These are phyloP conservation scores for Dipodomys ordii DNA, from an alignment of 2,113 vertebrate genomes.

Conservation along the genomic window DNA sequence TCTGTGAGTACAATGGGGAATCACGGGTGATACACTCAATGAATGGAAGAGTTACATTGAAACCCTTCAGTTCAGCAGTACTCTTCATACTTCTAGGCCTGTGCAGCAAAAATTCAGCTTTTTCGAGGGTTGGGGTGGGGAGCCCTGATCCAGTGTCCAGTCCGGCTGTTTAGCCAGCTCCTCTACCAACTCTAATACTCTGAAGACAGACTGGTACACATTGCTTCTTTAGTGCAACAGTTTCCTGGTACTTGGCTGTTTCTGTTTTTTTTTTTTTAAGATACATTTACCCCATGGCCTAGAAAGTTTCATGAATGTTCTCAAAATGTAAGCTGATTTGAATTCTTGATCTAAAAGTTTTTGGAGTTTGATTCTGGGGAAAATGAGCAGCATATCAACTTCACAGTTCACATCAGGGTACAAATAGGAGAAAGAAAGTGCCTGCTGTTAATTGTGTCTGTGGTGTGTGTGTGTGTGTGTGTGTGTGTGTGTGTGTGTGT, in stretches of 20 bases:
- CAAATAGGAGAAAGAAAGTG: background rate
- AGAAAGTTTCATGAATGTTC: background rate
- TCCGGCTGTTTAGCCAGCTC: accelerated
- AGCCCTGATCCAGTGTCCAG: background rate
- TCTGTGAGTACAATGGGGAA: background rate
- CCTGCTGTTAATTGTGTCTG: background rate
- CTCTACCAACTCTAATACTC: background rate
- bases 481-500: too few species aligned
- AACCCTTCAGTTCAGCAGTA: background rate
- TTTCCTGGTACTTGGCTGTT: background rate
- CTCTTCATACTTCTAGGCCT: background rate
- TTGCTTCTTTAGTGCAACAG: background rate
- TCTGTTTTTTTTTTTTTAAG: background rate
- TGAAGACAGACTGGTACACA: background rate
- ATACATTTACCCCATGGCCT: background rate
- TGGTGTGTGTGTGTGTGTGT: too few species aligned
- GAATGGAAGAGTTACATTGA: background rate
- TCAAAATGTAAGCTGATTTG: background rate
- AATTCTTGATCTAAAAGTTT: background rate
- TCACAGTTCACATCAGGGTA: background rate
- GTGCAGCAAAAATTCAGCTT: background rate
- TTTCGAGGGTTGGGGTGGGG: background rate
- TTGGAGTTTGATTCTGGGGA: background rate
- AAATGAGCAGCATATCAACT: background rate
- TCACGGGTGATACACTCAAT: background rate